Evolutionary conservation across 2,888 invertebrate species (phyloP).

Genomic region (Cosmia trapezina): DNA sequence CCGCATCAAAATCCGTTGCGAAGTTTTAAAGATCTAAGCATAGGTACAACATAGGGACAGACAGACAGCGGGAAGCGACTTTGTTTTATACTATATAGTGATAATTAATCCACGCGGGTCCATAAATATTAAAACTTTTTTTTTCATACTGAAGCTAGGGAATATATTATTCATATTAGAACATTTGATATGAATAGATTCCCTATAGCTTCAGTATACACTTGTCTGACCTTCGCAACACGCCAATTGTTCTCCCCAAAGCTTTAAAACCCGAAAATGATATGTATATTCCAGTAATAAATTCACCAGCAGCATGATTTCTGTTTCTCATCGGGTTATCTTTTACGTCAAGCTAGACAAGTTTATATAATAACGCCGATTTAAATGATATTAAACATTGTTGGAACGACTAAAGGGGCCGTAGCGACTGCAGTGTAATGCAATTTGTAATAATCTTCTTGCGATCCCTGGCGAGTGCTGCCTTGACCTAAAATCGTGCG

Average conservation of each 20-base stretch:
- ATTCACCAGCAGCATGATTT: constrained; percentile 45
- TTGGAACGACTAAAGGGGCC: constrained; percentile 56
- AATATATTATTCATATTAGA: too few species aligned
- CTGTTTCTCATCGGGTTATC: constrained; percentile 59
- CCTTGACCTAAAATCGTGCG: constrained; percentile 88
- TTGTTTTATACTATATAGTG: too few species aligned
- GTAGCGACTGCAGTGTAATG: constrained; percentile 66
- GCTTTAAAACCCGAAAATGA: constrained; percentile 31
- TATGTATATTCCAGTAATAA: constrained; percentile 45
- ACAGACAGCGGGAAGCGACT: too few species aligned
- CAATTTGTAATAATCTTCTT: constrained; percentile 82
- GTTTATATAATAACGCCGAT: constrained; percentile 56
- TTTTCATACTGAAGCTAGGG: too few species aligned
- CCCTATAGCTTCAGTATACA: constrained; percentile 24
- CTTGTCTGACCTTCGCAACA: constrained; percentile 42
- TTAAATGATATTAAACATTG: constrained; percentile 64
- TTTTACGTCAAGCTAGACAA: constrained; percentile 52
- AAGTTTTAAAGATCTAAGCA: too few species aligned
- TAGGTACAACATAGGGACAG: too few species aligned
- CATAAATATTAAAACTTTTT: constrained; percentile 16
- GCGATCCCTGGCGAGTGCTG: constrained; percentile 80
- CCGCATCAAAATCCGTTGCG: too few species aligned
- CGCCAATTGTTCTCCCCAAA: constrained; percentile 50
- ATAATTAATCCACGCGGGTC: not conserved
- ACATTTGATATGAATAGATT: constrained; percentile 17